Percentiles rank a stretch among this genome's conserved stretches.
phyloP scores from a whole-genome alignment of 2,888 invertebrate genomes.

The Antheraea yamamai region DNA sequence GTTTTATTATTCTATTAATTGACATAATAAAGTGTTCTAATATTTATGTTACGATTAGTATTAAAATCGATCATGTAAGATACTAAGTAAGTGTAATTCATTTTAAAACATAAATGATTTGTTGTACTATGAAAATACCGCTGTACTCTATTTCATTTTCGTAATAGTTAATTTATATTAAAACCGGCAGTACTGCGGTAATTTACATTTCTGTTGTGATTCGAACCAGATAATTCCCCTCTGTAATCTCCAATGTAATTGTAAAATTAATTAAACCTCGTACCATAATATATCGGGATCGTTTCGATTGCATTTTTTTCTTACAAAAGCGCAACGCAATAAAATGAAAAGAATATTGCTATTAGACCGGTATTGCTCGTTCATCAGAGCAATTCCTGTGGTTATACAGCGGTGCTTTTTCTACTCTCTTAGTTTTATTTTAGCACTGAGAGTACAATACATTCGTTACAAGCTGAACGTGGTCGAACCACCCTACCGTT shows the following conservation, averaged over 20 bases:
- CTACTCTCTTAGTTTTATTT: slow-evolving; percentile 62
- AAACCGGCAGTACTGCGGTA: slow-evolving; percentile 27
- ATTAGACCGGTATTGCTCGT: slow-evolving; percentile 72
- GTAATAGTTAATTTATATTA: slow-evolving; percentile 15
- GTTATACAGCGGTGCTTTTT: slow-evolving; percentile 60
- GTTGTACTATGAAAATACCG: too few relatives aligned
- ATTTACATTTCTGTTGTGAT: slow-evolving; percentile 1
- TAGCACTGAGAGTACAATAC: slow-evolving; percentile 70
- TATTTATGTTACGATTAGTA: too few relatives aligned
- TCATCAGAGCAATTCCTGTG: slow-evolving; percentile 70
- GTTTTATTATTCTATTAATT: too few relatives aligned
- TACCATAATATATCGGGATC: slow-evolving; percentile 37
- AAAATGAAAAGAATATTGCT: slow-evolving; percentile 61
- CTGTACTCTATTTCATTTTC: slow-evolving; percentile 10
- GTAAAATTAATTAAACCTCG: slow-evolving; percentile 40
- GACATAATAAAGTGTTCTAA: too few relatives aligned
- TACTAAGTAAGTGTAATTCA: too few relatives aligned
- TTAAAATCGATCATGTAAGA: too few relatives aligned
- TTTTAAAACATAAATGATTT: too few relatives aligned
- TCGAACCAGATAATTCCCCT: slow-evolving; percentile 20
- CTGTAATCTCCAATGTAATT: slow-evolving; percentile 29
- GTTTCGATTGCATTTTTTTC: slow-evolving; percentile 46
- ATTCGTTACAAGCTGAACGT: slow-evolving; percentile 66
- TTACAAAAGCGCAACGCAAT: slow-evolving; percentile 51
- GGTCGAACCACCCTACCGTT: slow-evolving; percentile 44